Evolutionary conservation across 2,888 invertebrate species (phyloP).

Genomic region (Drosophila merina): DNA sequence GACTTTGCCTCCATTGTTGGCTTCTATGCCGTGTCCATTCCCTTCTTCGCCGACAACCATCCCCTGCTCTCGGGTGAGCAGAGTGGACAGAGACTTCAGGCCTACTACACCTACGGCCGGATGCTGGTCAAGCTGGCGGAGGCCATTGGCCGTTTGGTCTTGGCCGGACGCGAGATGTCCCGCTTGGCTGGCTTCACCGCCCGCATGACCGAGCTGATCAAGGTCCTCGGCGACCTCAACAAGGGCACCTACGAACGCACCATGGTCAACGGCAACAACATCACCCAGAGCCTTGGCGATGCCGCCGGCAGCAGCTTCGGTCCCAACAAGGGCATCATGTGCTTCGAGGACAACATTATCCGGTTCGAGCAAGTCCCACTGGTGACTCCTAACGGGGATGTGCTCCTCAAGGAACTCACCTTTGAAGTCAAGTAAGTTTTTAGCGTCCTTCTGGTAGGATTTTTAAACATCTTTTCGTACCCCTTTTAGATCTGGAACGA

Average conservation of each 20-base stretch:
- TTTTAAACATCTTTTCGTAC: too few relatives aligned
- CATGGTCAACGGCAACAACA: conserved; percentile 84
- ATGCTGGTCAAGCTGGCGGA: conserved; percentile 93
- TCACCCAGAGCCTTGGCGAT: conserved; percentile 55
- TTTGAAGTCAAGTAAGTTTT: conserved; percentile 92
- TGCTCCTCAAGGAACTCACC: conserved; percentile 93
- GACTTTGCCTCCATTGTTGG: conserved; percentile 98
- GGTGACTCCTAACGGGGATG: conserved; percentile 98
- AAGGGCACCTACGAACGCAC: conserved; percentile 88
- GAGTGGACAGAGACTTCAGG: conserved; percentile 92
- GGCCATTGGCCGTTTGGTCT: conserved; percentile 96
- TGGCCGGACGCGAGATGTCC: conserved; percentile 97
- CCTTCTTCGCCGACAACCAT: conserved; percentile 93
- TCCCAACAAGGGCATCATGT: conserved; percentile 91
- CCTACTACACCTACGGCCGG: conserved; percentile 98
- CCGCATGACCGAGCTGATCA: conserved; percentile 94
- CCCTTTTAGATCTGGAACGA: conserved; percentile 91
- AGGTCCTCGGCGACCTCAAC: conserved; percentile 93
- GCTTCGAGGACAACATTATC: conserved; percentile 94
- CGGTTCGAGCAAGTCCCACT: conserved; percentile 96
- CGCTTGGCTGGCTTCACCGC: conserved; percentile 96
- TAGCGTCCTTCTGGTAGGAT: too few relatives aligned
- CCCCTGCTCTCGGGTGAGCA: conserved; percentile 87
- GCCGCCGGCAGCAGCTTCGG: conserved; percentile 81
- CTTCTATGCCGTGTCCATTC: conserved; percentile 96